Conservation (phyloP, 2,797 vertebrate species). For the Botia kubotai region DNA sequence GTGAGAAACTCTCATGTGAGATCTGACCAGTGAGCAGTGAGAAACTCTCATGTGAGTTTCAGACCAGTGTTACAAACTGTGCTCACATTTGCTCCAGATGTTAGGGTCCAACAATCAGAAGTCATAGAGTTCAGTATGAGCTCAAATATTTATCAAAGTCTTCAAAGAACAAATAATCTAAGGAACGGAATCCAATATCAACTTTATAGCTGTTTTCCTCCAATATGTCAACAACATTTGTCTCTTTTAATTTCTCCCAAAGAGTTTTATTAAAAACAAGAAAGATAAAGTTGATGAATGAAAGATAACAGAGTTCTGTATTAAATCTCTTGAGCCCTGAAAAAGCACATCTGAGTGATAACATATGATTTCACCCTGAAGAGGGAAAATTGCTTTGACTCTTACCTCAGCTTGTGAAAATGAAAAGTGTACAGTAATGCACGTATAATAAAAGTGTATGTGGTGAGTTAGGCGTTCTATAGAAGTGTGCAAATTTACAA, state of each 20-base stretch:
- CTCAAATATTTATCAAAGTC: not conserved
- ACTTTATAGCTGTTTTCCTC: not conserved
- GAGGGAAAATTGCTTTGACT: too few relatives aligned
- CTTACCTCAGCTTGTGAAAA: too few relatives aligned
- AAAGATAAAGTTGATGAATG: not conserved
- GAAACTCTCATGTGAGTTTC: not conserved
- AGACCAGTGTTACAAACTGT: not conserved
- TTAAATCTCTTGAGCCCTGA: too few relatives aligned
- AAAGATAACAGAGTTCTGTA: not conserved
- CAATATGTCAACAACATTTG: not conserved
- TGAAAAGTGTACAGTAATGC: too few relatives aligned
- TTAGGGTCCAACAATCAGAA: not conserved
- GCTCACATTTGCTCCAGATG: not conserved
- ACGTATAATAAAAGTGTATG: too few relatives aligned
- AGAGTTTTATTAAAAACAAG: not conserved
- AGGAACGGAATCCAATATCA: not conserved
- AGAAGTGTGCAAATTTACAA: too few relatives aligned
- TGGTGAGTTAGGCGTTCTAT: too few relatives aligned
- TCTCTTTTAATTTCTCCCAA: not conserved
- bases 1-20: not conserved
- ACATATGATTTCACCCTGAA: too few relatives aligned
- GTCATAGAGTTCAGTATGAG: not conserved
- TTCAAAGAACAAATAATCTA: not conserved
- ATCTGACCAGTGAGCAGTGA: not conserved
- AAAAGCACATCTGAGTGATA: too few relatives aligned